Percentiles rank a stretch among this genome's conserved stretches.
Conservation (phyloP, 2,113 vertebrate species). For the Tenrec ecaudatus region DNA sequence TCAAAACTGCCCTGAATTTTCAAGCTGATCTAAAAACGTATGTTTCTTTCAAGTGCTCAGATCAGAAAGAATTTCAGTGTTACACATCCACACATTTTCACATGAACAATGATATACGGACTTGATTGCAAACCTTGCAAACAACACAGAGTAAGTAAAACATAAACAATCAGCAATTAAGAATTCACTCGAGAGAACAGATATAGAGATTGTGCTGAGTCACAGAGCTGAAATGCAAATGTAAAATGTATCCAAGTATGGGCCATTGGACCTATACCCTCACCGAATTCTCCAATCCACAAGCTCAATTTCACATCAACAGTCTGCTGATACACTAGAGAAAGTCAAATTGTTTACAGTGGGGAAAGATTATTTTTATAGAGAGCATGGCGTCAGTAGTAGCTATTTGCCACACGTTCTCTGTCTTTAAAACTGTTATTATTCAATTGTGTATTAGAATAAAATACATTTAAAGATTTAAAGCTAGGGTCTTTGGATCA, state of each 20-base stretch:
- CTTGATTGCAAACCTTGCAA: slow-evolving; percentile 76
- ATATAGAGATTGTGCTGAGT: slow-evolving; percentile 80
- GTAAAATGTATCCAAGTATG: slow-evolving; percentile 45
- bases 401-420: neutral
- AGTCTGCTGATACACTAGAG: neutral
- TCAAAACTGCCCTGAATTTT: slow-evolving; percentile 71
- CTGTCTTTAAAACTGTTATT: neutral
- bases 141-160: slow-evolving; percentile 80
- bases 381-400: neutral
- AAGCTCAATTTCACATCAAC: neutral
- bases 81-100: no score
- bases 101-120: slow-evolving; percentile 57
- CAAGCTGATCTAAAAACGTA: slow-evolving; percentile 79
- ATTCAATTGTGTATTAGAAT: slow-evolving; percentile 3
- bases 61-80: slow-evolving; percentile 78
- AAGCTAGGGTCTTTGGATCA: neutral
- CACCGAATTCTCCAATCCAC: slow-evolving; percentile 68
- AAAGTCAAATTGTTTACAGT: neutral
- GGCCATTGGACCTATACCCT: slow-evolving; percentile 76
- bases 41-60: slow-evolving; percentile 75
- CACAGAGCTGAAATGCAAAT: slow-evolving; percentile 82
- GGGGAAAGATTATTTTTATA: neutral
- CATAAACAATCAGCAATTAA: slow-evolving; percentile 85
- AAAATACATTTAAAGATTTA: slow-evolving; percentile 16
- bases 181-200: slow-evolving; percentile 79